Base-by-base conservation (phyloP, 2,888 invertebrate genomes). In the Auanema sp. region DNA sequence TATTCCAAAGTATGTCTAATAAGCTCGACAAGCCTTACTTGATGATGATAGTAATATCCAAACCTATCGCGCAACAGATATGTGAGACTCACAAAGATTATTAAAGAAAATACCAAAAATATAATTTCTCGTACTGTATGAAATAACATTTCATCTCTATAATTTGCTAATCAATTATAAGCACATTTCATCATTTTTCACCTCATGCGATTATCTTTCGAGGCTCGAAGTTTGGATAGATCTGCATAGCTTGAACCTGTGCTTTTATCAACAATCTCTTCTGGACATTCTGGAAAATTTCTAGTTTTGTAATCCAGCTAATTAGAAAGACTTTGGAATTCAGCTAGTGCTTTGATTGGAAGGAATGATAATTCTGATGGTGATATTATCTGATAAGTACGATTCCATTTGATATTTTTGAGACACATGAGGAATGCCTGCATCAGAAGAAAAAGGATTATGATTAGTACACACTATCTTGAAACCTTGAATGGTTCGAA, bases 41-140 rank as follows among this genome's bases (percentile, higher is more conserved):
- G 64, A 16, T 58, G 41, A 40, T 71, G 71, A 59, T 77, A 77
- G 51, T 68, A 71, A 59, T 58, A 77, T 21, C 66, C 73, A 23
- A 62, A 54, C 25, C 70, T 57, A 55, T 77, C 75, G n/a, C 66
- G 66, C 40, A 70, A 73, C 55, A 62, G 68, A 47, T 67, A 73
- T 18, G 71, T 68, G n/a, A 77, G 60, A 18, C 66, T 67, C 5
- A 76, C 59, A 63, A 77, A 67, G 25, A 77, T 67, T 51, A 68
- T 60, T 12, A 77, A 58, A 2, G 74, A 75, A 5, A 55, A 57
- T 23, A 76, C 58, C 62, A 71, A 73, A 24, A 67, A 65, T 1
- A 73, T 10, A 40, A 77, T 67, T 60, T 77, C 75, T 11, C 70
- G 68, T 11, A 71, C 23, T 0, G 76, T 76, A 14, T 70, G 60